Evolutionary conservation across 2,113 vertebrate species (phyloP).

Genomic region (Grammomys dolichurus): DNA sequence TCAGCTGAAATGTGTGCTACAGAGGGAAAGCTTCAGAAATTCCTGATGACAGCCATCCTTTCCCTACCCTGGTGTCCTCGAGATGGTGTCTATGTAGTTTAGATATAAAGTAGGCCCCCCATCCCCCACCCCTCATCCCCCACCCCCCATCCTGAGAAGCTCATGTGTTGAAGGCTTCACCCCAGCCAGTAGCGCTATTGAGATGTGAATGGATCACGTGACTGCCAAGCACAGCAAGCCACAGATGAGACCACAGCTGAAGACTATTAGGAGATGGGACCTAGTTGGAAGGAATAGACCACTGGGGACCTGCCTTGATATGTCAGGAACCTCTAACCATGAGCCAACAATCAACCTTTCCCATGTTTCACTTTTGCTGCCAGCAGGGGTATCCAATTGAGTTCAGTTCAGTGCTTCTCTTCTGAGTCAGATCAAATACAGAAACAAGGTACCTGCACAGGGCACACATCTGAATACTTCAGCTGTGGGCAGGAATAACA

Average conservation of each 20-base stretch:
- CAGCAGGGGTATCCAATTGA: not conserved
- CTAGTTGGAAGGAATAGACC: not conserved
- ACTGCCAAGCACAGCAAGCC: not conserved
- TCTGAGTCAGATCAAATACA: conserved; percentile 39
- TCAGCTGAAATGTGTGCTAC: not conserved
- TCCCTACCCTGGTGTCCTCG: not conserved
- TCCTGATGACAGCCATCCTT: not conserved
- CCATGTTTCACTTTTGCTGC: not conserved
- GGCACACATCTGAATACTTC: not conserved
- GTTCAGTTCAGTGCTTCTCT: not conserved
- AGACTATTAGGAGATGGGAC: not conserved
- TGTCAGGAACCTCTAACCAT: not conserved
- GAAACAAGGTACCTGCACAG: not conserved
- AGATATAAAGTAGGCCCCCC: not conserved
- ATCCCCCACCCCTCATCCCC: no score
- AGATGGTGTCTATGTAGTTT: not conserved
- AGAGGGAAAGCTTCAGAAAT: not conserved
- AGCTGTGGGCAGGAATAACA: not conserved
- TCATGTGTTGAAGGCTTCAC: not conserved
- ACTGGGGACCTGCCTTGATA: not conserved
- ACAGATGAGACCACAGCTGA: not conserved
- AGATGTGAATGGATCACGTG: not conserved
- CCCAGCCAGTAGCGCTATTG: not conserved
- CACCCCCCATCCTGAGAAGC: not conserved
- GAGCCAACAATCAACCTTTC: not conserved